Conservation (phyloP, 92 coral and sea anemone genomes). For the Actinostola sp. region DNA sequence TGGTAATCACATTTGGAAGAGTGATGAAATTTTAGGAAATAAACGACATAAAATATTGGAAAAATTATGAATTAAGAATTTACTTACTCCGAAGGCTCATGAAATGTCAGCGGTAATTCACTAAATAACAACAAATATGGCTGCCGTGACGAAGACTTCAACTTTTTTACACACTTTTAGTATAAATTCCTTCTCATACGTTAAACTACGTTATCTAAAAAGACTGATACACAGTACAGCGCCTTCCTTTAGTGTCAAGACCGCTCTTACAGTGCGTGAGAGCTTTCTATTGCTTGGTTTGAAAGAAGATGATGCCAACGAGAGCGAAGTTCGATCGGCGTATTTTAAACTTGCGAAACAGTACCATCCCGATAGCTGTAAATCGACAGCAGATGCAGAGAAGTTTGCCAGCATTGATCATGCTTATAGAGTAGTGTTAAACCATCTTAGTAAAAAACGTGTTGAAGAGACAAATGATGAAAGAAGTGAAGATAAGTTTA, state of each 20-base stretch:
- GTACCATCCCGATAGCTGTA: constrained; percentile 75
- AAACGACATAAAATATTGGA: no score
- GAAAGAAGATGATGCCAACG: constrained; percentile 44
- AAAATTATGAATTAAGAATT: no score
- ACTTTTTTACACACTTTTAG: constrained; percentile 1
- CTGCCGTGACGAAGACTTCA: not conserved
- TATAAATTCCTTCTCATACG: not conserved
- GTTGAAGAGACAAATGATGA: constrained; percentile 30
- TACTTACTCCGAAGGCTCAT: constrained; percentile 4
- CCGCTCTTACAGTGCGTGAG: constrained; percentile 30
- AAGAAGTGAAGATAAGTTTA: constrained; percentile 48
- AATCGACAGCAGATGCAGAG: constrained; percentile 59
- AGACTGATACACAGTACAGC: constrained; percentile 10
- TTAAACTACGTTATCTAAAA: not conserved
- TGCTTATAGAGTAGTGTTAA: constrained; percentile 63
- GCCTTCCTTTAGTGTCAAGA: not conserved
- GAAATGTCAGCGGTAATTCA: constrained; percentile 11
- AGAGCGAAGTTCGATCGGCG: constrained; percentile 62
- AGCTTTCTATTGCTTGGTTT: constrained; percentile 59
- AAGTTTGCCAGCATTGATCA: constrained; percentile 60
- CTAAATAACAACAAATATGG: constrained; percentile 31
- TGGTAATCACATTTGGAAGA: no score
- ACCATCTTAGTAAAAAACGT: constrained; percentile 40
- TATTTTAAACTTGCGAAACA: constrained; percentile 64
- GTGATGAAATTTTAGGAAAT: not conserved